phyloP scores from a whole-genome alignment of 2,113 vertebrate species.

The rabbit (Oryctolagus cuniculus) region mOryCun1.1 NC_091447.1:55308001-55308500 shows the following conservation, averaged over 20 bases:
- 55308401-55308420: too few species aligned
- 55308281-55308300: neutral
- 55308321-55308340: neutral
- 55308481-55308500: too few species aligned
- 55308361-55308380: accelerated
- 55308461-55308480: too few species aligned
- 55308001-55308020: accelerated
- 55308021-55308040: accelerated
- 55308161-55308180: too few species aligned
- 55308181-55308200: too few species aligned
- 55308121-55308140: accelerated
- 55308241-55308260: neutral
- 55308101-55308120: neutral
- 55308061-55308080: too few species aligned
- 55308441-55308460: too few species aligned
- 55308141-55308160: accelerated
- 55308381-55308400: neutral
- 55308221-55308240: too few species aligned
- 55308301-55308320: accelerated
- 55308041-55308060: too few species aligned
- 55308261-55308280: neutral
- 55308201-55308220: accelerated
- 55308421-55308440: neutral
- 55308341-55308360: neutral
- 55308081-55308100: too few species aligned